Evolutionary conservation across 2,888 invertebrate species (phyloP), one percentile per base, ranked within the genome.

Genomic region (Seira sanloemensis): DNA sequence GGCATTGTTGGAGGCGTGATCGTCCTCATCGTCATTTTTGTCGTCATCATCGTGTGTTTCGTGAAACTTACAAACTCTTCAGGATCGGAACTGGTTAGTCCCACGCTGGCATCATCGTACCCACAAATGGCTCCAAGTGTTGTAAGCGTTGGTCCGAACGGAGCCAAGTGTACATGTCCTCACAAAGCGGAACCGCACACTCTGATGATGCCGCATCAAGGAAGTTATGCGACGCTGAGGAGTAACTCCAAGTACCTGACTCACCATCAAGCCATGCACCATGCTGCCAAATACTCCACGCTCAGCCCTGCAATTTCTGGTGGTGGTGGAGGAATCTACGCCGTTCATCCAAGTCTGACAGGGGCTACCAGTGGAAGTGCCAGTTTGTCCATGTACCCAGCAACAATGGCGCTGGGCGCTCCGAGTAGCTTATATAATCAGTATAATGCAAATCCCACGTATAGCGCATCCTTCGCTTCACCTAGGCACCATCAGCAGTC

Each of bases 1-100:
- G 97, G 97, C n/a, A 97, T 97, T 88, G 97, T 97, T 0, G 97
- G 97, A 0, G 97, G 97, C 0, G 97, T 97, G 0, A 97, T 97
- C 0, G 96, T 96, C 0, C 96, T 97, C 90, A 97, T 97, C 88
- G 96, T 96, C 12, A 95, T 97, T 86, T 93, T 97, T 76, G 95
- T 97, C 46, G 95, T 97, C 26, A 94, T 95, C n/a, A 97, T 91
- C 69, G 86, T 97, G 88, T 97, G 97, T 90, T 95, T 97, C 58
- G 95, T 97, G 37, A 93, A 97, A 18, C 91, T 96, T 90, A 92
- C 95, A 85, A 94, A 86, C 66, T 73, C 73, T 16, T 24, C 73
- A 0, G 78, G 71, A 16, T 85, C 85, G n/a, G 83, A 81, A 18
- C 50, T 77, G 26, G 71, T 83, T n/a, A 54, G 74, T 7, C 78